Evolutionary conservation across 1,140 invertebrate genomes (phyloP).

Genomic region (Dinoponera quadriceps): DNA sequence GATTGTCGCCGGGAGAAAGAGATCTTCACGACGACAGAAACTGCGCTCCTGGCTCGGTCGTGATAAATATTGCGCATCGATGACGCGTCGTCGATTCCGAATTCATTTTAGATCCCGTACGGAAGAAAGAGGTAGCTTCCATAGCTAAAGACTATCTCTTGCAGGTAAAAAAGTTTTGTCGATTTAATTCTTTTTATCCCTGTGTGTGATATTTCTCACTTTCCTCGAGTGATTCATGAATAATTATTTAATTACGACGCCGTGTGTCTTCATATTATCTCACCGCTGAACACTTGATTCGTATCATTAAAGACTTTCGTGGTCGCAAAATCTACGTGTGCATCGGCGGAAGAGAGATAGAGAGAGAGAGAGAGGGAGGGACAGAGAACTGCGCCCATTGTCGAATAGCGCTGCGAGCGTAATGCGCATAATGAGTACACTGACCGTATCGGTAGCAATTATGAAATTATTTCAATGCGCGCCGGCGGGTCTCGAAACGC

Average conservation of each 20-base stretch:
- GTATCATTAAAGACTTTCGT: conserved; percentile 8
- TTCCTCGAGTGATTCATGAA: neutral
- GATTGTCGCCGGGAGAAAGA: neutral
- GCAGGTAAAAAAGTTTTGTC: too few species aligned
- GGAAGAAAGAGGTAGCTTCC: too few species aligned
- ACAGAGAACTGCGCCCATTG: conserved; percentile 7
- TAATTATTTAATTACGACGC: neutral
- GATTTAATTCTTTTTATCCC: too few species aligned
- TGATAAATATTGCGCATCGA: neutral
- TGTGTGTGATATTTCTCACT: too few species aligned
- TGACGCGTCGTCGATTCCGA: neutral
- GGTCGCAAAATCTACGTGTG: conserved; percentile 5
- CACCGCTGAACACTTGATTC: too few species aligned
- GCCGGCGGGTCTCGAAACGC: conserved; percentile 46
- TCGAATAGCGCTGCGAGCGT: conserved; percentile 1
- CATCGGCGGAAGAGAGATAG: neutral
- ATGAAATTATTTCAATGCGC: conserved; percentile 68
- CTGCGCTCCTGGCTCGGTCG: neutral
- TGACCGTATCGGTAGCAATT: conserved; percentile 58
- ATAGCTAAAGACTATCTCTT: too few species aligned
- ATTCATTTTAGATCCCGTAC: neutral
- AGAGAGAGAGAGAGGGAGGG: too few species aligned
- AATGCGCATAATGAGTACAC: conserved; percentile 31
- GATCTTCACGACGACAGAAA: neutral
- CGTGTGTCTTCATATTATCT: too few species aligned